Evolutionary conservation across 2,888 invertebrate species (phyloP).

Genomic region (Tetanocera ferruginea): DNA sequence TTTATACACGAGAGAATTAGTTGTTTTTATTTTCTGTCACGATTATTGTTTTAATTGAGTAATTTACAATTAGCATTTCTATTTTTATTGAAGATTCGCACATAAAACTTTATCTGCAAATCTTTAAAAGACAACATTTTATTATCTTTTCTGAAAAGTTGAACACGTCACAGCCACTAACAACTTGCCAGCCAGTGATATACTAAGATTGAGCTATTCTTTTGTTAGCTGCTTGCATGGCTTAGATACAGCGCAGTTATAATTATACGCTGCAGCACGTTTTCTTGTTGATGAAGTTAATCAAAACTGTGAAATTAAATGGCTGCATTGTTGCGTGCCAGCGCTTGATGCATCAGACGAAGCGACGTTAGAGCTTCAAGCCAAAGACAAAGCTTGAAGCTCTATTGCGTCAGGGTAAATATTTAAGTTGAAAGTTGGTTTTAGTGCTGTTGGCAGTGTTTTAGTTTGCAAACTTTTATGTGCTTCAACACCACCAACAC

Average conservation of each 20-base stretch:
- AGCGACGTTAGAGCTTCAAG: not conserved
- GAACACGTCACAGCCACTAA: not conserved
- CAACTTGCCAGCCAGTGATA: not conserved
- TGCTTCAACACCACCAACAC: no score
- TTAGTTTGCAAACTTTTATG: no score
- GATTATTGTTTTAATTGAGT: no score
- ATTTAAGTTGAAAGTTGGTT: not conserved
- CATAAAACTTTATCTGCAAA: no score
- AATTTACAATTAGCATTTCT: no score
- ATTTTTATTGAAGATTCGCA: no score
- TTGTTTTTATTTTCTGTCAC: no score
- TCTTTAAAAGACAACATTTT: no score
- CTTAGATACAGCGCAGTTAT: not conserved
- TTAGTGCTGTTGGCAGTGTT: not conserved
- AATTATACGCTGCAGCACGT: slow-evolving; percentile 42
- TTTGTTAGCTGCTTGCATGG: not conserved
- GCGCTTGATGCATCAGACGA: slow-evolving; percentile 8
- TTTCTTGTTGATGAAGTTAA: slow-evolving; percentile 44
- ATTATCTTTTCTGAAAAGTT: no score
- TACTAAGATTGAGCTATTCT: not conserved
- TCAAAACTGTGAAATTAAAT: slow-evolving; percentile 45
- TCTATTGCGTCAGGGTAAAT: not conserved
- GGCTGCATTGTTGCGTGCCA: slow-evolving; percentile 35
- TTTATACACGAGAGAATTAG: not conserved
- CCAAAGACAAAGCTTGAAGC: not conserved